A percentile compares a stretch with the other conserved stretches of the same genome.
These are phyloP conservation scores for Ctenopoma kingsleyae DNA, from an alignment of 2,797 vertebrate genomes.

Conservation along the genomic window DNA sequence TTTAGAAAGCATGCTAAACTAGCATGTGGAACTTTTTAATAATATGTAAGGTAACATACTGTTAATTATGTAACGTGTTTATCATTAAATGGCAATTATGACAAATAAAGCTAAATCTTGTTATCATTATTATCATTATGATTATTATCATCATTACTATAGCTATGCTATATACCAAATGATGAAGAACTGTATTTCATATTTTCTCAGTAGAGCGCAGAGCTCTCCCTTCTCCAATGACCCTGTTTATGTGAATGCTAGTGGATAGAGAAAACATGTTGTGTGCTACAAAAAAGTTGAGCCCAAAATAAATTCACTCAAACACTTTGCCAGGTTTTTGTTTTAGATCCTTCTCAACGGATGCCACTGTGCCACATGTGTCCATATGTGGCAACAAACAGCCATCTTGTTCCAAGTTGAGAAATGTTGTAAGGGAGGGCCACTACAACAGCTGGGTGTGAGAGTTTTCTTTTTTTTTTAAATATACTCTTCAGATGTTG, in stretches of 20 bases:
- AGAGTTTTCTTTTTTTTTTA: slow-evolving; percentile 33
- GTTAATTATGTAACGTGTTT: slow-evolving; percentile 26
- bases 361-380: slow-evolving; percentile 31
- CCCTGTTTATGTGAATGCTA: slow-evolving; percentile 76
- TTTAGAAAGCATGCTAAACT: slow-evolving; percentile 43
- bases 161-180: slow-evolving; percentile 42
- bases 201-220: slow-evolving; percentile 50
- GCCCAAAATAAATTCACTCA: slow-evolving; percentile 77
- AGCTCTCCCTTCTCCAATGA: slow-evolving; percentile 59
- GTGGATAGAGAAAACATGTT: slow-evolving; percentile 61
- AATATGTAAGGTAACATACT: slow-evolving; percentile 33
- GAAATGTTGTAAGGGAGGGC: slow-evolving; percentile 66
- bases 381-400: slow-evolving; percentile 57
- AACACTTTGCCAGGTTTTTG: slow-evolving; percentile 57
- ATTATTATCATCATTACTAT: slow-evolving; percentile 74
- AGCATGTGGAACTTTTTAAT: slow-evolving; percentile 60
- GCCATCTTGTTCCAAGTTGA: slow-evolving; percentile 68
- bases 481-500: slow-evolving; percentile 74
- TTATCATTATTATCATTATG: slow-evolving; percentile 74
- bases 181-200: slow-evolving; percentile 48
- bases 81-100: slow-evolving; percentile 26
- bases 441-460: slow-evolving; percentile 64
- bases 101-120: slow-evolving; percentile 47
- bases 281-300: slow-evolving; percentile 76
- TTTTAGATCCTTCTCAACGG: slow-evolving; percentile 43